Conservation (phyloP, 2,888 invertebrate species). For the Oligia latruncula region DNA sequence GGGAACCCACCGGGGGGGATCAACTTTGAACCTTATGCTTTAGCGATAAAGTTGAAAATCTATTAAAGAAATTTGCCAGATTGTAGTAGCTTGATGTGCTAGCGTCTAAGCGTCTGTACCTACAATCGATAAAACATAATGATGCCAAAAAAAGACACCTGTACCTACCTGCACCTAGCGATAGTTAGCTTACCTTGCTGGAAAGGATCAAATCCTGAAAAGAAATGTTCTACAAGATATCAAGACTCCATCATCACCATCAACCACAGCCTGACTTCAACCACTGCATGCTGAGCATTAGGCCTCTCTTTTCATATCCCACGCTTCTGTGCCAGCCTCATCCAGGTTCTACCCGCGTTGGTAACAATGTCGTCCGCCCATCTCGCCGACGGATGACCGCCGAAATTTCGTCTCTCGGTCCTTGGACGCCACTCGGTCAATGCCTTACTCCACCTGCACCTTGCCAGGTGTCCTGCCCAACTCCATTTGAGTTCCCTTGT, state of each 20-base stretch:
- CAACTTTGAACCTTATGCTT: no score
- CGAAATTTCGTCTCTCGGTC: no score
- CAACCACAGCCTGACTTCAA: background rate
- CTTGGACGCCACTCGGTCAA: no score
- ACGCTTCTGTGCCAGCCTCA: background rate
- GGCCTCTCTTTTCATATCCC: background rate
- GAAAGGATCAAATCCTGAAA: background rate
- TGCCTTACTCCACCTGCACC: background rate
- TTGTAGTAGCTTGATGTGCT: no score
- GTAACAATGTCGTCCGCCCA: background rate
- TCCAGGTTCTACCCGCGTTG: background rate
- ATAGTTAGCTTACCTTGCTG: background rate
- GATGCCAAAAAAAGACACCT: no score
- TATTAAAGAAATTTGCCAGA: no score
- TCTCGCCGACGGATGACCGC: background rate
- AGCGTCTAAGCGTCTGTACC: no score
- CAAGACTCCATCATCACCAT: background rate
- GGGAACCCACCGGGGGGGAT: no score
- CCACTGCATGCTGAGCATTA: background rate
- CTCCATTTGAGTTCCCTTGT: no score
- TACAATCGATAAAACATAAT: no score
- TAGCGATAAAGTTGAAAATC: no score
- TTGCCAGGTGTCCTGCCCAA: background rate
- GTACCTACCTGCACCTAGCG: background rate
- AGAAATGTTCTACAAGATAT: background rate